Conservation (phyloP, 2,113 vertebrate genomes). For the Hirundichthys speculiger region DNA sequence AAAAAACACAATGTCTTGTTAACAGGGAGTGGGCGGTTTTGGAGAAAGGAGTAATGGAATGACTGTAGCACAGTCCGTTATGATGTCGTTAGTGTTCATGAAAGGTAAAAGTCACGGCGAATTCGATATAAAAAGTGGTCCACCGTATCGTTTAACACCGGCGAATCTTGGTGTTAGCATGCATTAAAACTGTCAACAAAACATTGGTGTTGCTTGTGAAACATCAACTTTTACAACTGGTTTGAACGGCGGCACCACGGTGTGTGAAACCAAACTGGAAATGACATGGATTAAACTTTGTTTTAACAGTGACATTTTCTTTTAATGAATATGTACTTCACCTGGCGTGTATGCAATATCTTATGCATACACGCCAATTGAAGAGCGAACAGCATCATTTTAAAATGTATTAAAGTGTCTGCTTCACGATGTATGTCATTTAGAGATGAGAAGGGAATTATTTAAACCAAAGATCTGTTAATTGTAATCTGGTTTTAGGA, state of each 20-base stretch:
- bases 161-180: not conserved
- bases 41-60: constrained; percentile 35
- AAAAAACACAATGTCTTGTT: not conserved
- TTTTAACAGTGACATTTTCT: not conserved
- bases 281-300: not conserved
- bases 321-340: not conserved
- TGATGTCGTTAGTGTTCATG: too few species aligned
- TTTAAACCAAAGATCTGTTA: not conserved
- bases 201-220: fast-evolving
- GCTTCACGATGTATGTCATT: fast-evolving
- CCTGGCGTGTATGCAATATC: too few species aligned
- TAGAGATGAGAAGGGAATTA: not conserved
- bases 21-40: constrained; percentile 35
- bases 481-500: constrained; percentile 1
- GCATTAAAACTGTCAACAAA: too few species aligned
- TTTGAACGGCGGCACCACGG: not conserved
- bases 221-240: constrained; percentile 24
- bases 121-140: fast-evolving
- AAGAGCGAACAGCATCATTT: not conserved
- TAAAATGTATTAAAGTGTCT: not conserved
- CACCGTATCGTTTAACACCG: fast-evolving
- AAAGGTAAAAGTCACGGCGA: not conserved
- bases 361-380: not conserved
- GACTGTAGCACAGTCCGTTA: constrained; percentile 21
- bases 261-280: not conserved